Evolutionary conservation across 2,113 vertebrate genomes (phyloP), one percentile per base, ranked within the genome.

Genomic region (Phrynosoma platyrhinos): DNA sequence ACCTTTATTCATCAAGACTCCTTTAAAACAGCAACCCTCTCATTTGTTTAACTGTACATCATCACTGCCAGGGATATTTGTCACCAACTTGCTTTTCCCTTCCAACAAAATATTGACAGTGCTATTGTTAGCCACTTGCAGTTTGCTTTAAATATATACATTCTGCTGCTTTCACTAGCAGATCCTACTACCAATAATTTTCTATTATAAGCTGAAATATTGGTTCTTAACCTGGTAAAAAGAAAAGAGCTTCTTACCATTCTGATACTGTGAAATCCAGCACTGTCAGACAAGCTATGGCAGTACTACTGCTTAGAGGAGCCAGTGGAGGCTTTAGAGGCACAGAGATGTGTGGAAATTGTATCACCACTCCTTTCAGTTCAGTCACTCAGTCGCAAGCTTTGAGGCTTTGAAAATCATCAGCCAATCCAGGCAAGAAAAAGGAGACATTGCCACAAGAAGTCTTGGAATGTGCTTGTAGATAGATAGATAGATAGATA

Each of bases 241-340:
- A 64, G 23, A 64, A 81, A 83, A 79, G 84, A 93, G 95, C 74
- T 89, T 90, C 97, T 97, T 97, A 97, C 97, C 97, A 97, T 97
- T 71, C 83, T 40, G 95, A 89, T 94, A 82, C 84, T 88, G 0
- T 80, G 9, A 93, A 93, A 93, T 91, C 88, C 88, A 92, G 95
- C 86, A 93, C 96, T 93, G 66, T 40, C 62, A 83, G 93, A 85
- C 94, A 93, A 94, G 95, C 93, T 94, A 94, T n/a, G 66, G 85
- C 86, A 21, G 76, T 86, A 91, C 90, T 47, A 91, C 94, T 88
- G 95, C 93, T 93, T 92, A 92, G 91, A 92, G 91, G 87, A 91
- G 93, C 91, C 93, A 92, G 95, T 8, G 30, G 92, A 95, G 95
- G 91, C 94, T 95, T 91, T 84, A 87, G 95, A 95, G 91, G 94